Conservation (phyloP, 1,140 invertebrate species). For the Neotoxoptera formosana region DNA sequence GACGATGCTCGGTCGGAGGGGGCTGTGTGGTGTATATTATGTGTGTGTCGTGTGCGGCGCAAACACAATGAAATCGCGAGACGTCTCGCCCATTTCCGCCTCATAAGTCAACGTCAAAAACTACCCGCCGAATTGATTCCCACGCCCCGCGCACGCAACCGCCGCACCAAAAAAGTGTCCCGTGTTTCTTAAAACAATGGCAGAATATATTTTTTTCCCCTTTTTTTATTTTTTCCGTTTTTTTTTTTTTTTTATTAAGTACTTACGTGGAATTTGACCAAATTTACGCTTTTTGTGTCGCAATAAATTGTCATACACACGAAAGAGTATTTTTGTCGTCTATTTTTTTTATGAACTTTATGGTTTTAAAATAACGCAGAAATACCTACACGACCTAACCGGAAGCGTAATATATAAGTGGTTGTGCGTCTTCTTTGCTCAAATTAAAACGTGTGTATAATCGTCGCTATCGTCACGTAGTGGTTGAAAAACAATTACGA, state of each 20-base stretch:
- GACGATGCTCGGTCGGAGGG: neutral
- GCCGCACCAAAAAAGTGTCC: neutral
- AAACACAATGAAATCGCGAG: conserved; percentile 8
- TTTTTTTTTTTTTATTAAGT: neutral
- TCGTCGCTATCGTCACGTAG: neutral
- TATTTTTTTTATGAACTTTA: neutral
- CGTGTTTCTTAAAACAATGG: neutral
- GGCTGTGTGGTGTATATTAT: neutral
- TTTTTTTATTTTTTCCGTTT: no score
- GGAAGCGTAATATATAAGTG: neutral
- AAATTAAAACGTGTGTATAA: neutral
- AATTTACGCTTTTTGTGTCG: neutral
- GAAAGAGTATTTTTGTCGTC: neutral
- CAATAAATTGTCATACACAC: neutral
- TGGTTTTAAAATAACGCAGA: neutral
- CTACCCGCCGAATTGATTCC: conserved; percentile 5
- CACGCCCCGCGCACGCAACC: neutral
- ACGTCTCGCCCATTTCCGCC: neutral
- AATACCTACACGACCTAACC: neutral
- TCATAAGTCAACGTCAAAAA: conserved; percentile 36
- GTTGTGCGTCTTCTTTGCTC: neutral
- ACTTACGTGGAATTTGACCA: neutral
- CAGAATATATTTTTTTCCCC: neutral
- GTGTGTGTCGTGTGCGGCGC: neutral
- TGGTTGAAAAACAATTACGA: neutral